These are phyloP conservation scores for Epiblema foenella DNA, from an alignment of 2,888 invertebrate genomes.

Conservation along the genomic window DNA sequence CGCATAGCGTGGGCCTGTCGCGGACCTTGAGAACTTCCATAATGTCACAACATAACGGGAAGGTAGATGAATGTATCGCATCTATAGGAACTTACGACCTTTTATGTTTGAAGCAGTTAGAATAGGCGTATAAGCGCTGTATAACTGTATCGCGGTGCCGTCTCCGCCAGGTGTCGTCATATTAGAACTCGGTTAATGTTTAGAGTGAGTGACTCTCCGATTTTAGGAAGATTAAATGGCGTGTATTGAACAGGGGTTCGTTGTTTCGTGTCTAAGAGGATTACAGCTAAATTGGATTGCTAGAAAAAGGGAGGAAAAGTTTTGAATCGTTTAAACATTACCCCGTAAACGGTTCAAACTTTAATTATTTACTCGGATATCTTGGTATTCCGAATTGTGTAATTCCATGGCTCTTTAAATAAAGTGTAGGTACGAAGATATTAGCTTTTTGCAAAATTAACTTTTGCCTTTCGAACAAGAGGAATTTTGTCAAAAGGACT, in stretches of 20 bases:
- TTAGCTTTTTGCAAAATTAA: constrained; percentile 31
- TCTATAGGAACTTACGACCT: neutral
- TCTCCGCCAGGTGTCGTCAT: constrained; percentile 48
- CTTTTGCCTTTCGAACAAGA: constrained; percentile 30
- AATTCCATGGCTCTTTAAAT: constrained; percentile 22
- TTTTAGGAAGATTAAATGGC: constrained; percentile 47
- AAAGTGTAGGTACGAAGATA: constrained; percentile 34
- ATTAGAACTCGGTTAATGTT: constrained; percentile 43
- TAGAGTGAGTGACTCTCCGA: constrained; percentile 44
- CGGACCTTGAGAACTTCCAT: constrained; percentile 42
- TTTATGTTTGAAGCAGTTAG: neutral
- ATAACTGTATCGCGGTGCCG: constrained; percentile 44
- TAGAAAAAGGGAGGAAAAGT: constrained; percentile 27
- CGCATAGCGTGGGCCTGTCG: constrained; percentile 49
- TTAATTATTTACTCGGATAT: constrained; percentile 28
- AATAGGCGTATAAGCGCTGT: constrained; percentile 13
- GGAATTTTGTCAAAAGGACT: constrained; percentile 38
- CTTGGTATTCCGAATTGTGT: constrained; percentile 20
- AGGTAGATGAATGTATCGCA: neutral
- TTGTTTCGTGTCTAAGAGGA: constrained; percentile 44
- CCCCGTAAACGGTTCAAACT: constrained; percentile 23
- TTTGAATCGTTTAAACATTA: constrained; percentile 26
- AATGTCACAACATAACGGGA: constrained; percentile 7
- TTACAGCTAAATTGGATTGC: constrained; percentile 39
- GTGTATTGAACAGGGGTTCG: constrained; percentile 34